Base-by-base conservation (phyloP, 1,140 invertebrate genomes). In the Hestina assimilis region DNA sequence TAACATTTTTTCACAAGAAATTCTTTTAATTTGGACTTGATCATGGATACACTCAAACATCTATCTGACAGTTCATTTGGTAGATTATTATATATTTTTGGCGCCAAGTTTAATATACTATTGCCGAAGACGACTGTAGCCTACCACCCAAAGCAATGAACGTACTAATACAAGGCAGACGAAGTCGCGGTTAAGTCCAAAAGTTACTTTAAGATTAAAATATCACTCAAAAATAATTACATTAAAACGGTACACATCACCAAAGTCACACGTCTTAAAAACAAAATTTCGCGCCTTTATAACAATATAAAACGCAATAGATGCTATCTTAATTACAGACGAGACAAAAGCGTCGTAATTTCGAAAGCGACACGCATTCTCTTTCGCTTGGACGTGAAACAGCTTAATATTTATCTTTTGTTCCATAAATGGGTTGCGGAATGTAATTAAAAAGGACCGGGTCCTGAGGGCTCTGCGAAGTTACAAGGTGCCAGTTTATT, bases 401-500 rank as follows among this genome's bases (percentile, higher is more conserved):
- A 47, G 52, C 45, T 54, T 55, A 50, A 54, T 55, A 61, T 61
- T 43, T 61, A 61, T 55, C 52, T 55, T n/a, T 50, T 55, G 46
- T 35, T 26, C 29, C 40, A 61, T 55, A 55, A 55, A 55, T 46
- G 59, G 52, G 59, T 50, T 29, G 52, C 14, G 52, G 59, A 50
- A 50, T 61, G 51, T 61, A 61, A 61, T 61, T 61, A 61, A 61
- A 61, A 61, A 61, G 52, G 38, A 55, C 45, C 59, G 26, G 29
- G 42, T 38, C 31, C 42, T 47, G 43, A 56, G 35, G 43, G 14
- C 31, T 52, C 41, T 46, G 56, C 26, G 31, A 41, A 53, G 50
- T 59, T 41, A 47, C 24, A 59, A 53, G 48, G 46, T 59, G 41
- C 35, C 19, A 53, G 33, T 19, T 53, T 45, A 47, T 41, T 33